These are phyloP conservation scores for Mellilla xanthometata DNA, from an alignment of 2,888 invertebrate species.

Conservation along the genomic window DNA sequence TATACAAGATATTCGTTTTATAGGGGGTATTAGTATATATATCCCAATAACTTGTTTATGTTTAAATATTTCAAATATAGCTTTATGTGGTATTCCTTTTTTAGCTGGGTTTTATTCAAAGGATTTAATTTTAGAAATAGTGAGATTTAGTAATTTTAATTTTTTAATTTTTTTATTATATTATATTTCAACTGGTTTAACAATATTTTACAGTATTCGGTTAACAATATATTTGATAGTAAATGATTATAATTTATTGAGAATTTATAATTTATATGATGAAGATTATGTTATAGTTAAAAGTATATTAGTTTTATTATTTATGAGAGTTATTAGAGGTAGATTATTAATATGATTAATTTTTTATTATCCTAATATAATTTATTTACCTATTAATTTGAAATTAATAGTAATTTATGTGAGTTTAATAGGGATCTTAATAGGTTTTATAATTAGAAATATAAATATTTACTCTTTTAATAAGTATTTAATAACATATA, in stretches of 20 bases:
- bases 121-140: constrained; percentile 83
- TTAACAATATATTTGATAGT: constrained; percentile 80
- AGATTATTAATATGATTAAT: constrained; percentile 79
- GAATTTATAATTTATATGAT: constrained; percentile 74
- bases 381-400: constrained; percentile 77
- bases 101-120: constrained; percentile 86
- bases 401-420: constrained; percentile 80
- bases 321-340: constrained; percentile 79
- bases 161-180: constrained; percentile 77
- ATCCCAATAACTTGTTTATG: constrained; percentile 79
- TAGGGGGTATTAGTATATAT: constrained; percentile 73
- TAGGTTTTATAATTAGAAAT: constrained; percentile 70
- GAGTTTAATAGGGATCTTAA: constrained; percentile 59
- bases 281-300: constrained; percentile 73
- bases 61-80: constrained; percentile 83
- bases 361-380: constrained; percentile 75
- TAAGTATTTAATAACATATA: constrained; percentile 62
- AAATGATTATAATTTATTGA: constrained; percentile 70
- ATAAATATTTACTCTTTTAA: constrained; percentile 64
- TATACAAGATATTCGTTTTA: constrained; percentile 87
- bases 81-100: constrained; percentile 85
- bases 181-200: constrained; percentile 82
- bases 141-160: constrained; percentile 78
- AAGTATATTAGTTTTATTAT: constrained; percentile 71
- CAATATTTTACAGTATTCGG: constrained; percentile 81